A percentile compares a stretch with the other conserved stretches of the same genome.
Evolutionary conservation across 2,113 vertebrate species (phyloP).

Genomic region (Paralichthys olivaceus): DNA sequence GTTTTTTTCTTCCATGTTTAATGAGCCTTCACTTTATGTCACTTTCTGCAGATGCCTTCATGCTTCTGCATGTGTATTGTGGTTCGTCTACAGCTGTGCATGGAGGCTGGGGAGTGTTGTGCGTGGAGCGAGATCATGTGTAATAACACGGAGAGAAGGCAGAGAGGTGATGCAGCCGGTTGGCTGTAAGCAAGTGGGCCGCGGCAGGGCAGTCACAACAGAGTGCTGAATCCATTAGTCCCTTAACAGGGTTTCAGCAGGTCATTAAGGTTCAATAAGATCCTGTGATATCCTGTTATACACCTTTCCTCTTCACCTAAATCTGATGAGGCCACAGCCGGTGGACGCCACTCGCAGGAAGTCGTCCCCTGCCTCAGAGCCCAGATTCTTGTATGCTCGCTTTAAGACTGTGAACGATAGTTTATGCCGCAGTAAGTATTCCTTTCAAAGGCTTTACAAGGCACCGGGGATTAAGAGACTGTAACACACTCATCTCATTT

Average conservation of each 20-base stretch:
- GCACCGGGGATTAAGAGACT: conserved; percentile 72
- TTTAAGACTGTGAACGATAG: conserved; percentile 69
- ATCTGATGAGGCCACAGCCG: conserved; percentile 38
- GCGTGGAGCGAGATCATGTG: conserved; percentile 28
- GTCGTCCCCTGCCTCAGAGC: conserved; percentile 51
- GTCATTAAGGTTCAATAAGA: conserved; percentile 65
- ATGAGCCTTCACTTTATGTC: conserved; percentile 61
- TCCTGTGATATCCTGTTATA: conserved; percentile 51
- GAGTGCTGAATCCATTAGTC: conserved; percentile 63
- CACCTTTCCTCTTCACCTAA: conserved; percentile 50
- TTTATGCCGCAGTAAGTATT: conserved; percentile 74
- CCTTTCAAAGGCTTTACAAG: conserved; percentile 78
- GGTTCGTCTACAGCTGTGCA: background rate
- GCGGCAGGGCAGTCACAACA: conserved; percentile 45
- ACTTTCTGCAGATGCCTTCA: conserved; percentile 12
- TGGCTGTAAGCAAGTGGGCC: conserved; percentile 52
- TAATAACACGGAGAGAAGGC: conserved; percentile 40
- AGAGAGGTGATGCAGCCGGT: conserved; percentile 39
- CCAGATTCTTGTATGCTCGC: conserved; percentile 44
- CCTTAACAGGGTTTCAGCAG: conserved; percentile 50
- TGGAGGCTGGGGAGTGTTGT: background rate
- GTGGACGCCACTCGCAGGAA: conserved; percentile 33
- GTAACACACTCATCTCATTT: conserved; percentile 75
- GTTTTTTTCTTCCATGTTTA: conserved; percentile 56
- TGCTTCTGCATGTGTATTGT: background rate